Percentiles rank a stretch among this genome's conserved stretches.
phyloP scores from a whole-genome alignment of 2,888 invertebrate genomes.

The Zaprionus obscuricornis region DNA sequence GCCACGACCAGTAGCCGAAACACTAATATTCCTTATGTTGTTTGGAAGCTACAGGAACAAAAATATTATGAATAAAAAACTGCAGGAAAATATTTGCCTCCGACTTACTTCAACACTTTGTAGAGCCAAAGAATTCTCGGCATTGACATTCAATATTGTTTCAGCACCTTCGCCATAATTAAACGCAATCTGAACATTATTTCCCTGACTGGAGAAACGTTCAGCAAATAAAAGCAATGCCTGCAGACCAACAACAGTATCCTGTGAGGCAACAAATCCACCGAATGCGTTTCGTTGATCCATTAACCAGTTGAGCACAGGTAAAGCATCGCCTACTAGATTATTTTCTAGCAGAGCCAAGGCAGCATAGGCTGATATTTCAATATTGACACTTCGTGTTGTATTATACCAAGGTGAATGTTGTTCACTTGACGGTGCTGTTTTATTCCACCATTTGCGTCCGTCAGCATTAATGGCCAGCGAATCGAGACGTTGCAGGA shows the following conservation, averaged over 20 bases:
- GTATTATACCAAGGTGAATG: constrained; percentile 88
- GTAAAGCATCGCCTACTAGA: constrained; percentile 82
- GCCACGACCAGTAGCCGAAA: constrained; percentile 92
- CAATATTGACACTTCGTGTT: constrained; percentile 89
- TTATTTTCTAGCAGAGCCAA: constrained; percentile 87
- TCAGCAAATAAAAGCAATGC: constrained; percentile 86
- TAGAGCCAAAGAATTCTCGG: constrained; percentile 91
- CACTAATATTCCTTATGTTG: constrained; percentile 86
- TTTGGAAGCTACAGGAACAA: constrained; percentile 69
- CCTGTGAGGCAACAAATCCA: constrained; percentile 90
- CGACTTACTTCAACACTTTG: constrained; percentile 89
- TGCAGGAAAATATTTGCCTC: too few species aligned
- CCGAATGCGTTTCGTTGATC: constrained; percentile 88
- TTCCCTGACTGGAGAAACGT: constrained; percentile 84
- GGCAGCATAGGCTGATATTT: constrained; percentile 95
- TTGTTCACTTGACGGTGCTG: constrained; percentile 84
- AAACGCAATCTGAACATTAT: constrained; percentile 85
- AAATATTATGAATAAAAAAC: too few species aligned
- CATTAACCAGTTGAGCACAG: constrained; percentile 89
- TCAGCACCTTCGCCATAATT: constrained; percentile 84
- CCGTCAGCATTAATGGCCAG: constrained; percentile 86
- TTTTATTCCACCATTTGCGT: constrained; percentile 93
- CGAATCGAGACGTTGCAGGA: constrained; percentile 86
- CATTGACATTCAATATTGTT: constrained; percentile 87
- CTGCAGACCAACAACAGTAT: constrained; percentile 89